phyloP scores from a whole-genome alignment of 2,797 vertebrate genomes.

The Dicrostonyx torquatus region DNA sequence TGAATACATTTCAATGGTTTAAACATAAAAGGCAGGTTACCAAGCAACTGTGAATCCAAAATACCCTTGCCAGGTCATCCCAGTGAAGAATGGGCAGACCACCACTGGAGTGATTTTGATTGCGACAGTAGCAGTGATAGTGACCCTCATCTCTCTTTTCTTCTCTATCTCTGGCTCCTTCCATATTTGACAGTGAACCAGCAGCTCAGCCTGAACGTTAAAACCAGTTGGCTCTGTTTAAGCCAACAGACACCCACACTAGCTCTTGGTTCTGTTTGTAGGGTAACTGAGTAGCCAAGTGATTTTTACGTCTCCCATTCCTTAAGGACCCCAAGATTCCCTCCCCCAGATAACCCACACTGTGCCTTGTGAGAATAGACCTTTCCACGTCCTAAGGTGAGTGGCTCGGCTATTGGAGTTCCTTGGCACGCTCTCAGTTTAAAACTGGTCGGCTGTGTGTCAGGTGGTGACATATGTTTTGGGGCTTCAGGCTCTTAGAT shows the following conservation, averaged over 20 bases:
- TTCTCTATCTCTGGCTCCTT: neutral
- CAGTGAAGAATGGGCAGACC: slow-evolving; percentile 65
- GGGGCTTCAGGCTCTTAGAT: slow-evolving; percentile 32
- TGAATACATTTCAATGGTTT: slow-evolving; percentile 82
- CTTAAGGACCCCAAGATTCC: neutral
- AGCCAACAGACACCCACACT: accelerated
- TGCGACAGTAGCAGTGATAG: slow-evolving; percentile 41
- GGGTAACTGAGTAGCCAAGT: neutral
- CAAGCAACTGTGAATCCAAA: slow-evolving; percentile 84
- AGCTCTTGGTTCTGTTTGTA: neutral
- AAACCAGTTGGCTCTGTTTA: slow-evolving; percentile 33
- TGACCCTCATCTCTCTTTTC: neutral
- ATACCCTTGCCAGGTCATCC: slow-evolving; percentile 64
- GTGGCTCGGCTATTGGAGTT: neutral
- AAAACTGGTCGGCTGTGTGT: slow-evolving; percentile 1
- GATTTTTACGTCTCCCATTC: neutral
- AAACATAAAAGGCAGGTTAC: slow-evolving; percentile 84
- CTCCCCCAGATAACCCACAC: neutral
- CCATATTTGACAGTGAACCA: neutral
- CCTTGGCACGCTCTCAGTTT: neutral
- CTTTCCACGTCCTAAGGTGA: neutral
- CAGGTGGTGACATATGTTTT: slow-evolving; percentile 8
- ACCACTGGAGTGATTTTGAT: neutral
- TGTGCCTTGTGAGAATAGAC: neutral
- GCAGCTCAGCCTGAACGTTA: neutral